Evolutionary conservation across 2,888 invertebrate species (phyloP), one percentile per base, ranked within the genome.

Genomic region (Salticus scenicus): DNA sequence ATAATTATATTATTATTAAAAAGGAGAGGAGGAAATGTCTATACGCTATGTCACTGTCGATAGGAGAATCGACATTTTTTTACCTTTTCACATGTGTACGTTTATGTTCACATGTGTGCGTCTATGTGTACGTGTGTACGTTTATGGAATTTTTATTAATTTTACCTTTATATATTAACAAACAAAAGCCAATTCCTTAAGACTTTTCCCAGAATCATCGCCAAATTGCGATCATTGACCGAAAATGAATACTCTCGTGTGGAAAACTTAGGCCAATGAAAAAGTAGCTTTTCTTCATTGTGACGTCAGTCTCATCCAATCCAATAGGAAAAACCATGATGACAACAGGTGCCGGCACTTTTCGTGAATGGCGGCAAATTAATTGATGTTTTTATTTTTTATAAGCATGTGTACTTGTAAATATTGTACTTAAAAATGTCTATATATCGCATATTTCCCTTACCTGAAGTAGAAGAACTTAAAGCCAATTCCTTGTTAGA

Each of bases 241-340:
- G n/a, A n/a, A 28, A 24, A 12, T 37, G 27, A 2, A 17, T 0
- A 17, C 42, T 42, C 17, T 37, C 28, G n/a, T 17, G 1, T 2
- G 17, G 10, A 20, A 41, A 42, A n/a, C 24, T 70, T 51, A n/a
- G 30, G 24, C 81, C 81, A 81, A 81, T 81, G 41, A 75, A 73
- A 37, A 31, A 10, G 24, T n/a, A 28, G 24, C n/a, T 12, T 31
- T 72, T 28, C 33, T 14, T 37, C 30, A 12, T 67, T 57, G 42
- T 81, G 81, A 81, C 73, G 81, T 81, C 75, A 81, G 17, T 12
- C 51, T 41, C 12, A 10, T 63, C 81, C n/a, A n/a, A n/a, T n/a
- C n/a, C 81, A 81, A 81, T 81, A 10, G 63, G 41, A 73, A 75
- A 41, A n/a, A 66, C 24, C 12, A 1, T 12, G 24, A 41, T n/a